A percentile compares a stretch with the other conserved stretches of the same genome.
Evolutionary conservation across 2,888 invertebrate species (phyloP).

Genomic region (Dasysyrphus tricinctus): DNA sequence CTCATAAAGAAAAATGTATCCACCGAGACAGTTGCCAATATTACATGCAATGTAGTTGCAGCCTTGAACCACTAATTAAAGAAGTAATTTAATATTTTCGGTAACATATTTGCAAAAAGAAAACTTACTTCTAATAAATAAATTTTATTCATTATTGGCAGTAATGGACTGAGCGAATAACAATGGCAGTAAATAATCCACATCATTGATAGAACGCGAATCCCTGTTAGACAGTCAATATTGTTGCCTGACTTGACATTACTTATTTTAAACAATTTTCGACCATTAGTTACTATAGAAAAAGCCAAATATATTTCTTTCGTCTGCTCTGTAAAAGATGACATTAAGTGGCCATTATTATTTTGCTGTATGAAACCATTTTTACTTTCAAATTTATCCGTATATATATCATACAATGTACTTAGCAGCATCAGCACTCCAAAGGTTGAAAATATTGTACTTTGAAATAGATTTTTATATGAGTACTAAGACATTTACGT

Average conservation of each 20-base stretch:
- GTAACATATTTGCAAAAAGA: neutral
- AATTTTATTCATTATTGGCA: conserved; percentile 30
- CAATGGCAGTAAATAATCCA: conserved; percentile 55
- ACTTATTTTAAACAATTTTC: conserved; percentile 51
- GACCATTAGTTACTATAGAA: conserved; percentile 42
- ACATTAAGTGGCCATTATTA: neutral
- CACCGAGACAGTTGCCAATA: conserved; percentile 85
- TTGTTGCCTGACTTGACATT: conserved; percentile 26
- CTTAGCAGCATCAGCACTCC: conserved; percentile 45
- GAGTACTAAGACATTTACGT: neutral
- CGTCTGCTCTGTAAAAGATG: conserved; percentile 1
- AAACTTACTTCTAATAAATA: conserved; percentile 33
- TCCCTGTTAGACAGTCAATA: conserved; percentile 53
- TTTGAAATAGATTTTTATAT: conserved; percentile 4
- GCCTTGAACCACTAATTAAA: conserved; percentile 79
- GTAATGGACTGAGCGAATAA: conserved; percentile 25
- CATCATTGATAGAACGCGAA: conserved; percentile 61
- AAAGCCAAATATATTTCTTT: conserved; percentile 48
- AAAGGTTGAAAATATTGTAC: conserved; percentile 51
- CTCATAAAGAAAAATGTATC: conserved; percentile 87
- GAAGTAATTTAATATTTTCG: neutral
- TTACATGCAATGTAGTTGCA: conserved; percentile 80
- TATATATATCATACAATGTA: conserved; percentile 48
- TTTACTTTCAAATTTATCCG: conserved; percentile 15
- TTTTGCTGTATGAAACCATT: neutral